A percentile compares a stretch with the other conserved stretches of the same genome.
These are phyloP conservation scores for Fragum sueziense DNA, from an alignment of 2,888 invertebrate genomes.

Conservation along the genomic window DNA sequence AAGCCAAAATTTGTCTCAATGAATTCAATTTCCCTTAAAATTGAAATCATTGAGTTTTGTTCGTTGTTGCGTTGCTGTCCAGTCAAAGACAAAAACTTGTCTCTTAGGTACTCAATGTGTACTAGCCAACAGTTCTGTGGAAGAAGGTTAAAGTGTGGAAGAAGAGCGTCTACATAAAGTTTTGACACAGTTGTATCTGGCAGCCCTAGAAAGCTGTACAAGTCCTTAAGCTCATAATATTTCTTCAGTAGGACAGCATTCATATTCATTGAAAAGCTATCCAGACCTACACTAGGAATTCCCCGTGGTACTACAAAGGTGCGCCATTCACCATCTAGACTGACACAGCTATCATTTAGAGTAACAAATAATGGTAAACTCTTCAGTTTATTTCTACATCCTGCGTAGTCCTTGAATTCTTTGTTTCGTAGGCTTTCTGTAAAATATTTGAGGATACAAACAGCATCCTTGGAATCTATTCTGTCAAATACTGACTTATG, in stretches of 20 bases:
- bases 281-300: constrained; percentile 1
- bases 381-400: background rate
- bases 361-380: constrained; percentile 8
- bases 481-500: background rate
- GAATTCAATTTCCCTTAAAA: background rate
- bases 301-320: background rate
- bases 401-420: background rate
- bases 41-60: background rate
- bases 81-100: background rate
- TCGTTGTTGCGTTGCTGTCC: background rate
- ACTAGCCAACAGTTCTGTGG: constrained; percentile 1
- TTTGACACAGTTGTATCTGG: background rate
- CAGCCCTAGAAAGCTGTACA: constrained; percentile 7
- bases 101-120: constrained; percentile 6
- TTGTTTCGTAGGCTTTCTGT: background rate
- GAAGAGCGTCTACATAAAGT: background rate
- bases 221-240: background rate
- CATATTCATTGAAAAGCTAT: background rate
- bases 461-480: background rate
- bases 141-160: background rate
- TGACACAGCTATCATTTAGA: background rate
- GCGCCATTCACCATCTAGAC: background rate
- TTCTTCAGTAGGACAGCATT: background rate
- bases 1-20: background rate
- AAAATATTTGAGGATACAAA: background rate